Evolutionary conservation across 1,140 invertebrate genomes (phyloP).

Genomic region (Triops longicaudatus): DNA sequence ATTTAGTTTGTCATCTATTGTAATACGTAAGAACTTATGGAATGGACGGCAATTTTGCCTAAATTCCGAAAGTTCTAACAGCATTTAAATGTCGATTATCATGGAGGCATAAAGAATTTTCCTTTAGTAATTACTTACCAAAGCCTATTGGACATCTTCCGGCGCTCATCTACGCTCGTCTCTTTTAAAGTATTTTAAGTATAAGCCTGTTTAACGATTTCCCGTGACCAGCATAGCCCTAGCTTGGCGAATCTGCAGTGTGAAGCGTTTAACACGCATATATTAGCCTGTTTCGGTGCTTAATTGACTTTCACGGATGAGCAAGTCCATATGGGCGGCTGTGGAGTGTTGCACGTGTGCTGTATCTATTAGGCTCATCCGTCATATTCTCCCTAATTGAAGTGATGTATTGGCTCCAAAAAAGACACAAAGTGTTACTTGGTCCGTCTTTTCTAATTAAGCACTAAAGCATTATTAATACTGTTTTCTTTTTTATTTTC

Average conservation of each 20-base stretch:
- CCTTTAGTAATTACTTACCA: too few species aligned
- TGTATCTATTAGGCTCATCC: background rate
- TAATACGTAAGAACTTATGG: too few species aligned
- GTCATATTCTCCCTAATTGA: background rate
- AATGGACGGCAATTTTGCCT: too few species aligned
- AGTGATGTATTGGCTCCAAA: background rate
- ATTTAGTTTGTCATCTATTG: too few species aligned
- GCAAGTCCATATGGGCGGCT: slow-evolving; percentile 7
- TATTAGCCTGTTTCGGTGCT: background rate
- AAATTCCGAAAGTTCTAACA: too few species aligned
- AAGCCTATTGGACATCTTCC: too few species aligned
- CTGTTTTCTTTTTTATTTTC: background rate
- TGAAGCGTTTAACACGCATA: slow-evolving; percentile 1
- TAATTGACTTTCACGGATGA: slow-evolving; percentile 10
- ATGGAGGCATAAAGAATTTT: too few species aligned
- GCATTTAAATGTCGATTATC: too few species aligned
- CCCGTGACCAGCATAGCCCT: background rate
- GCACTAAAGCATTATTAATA: too few species aligned
- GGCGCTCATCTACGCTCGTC: too few species aligned
- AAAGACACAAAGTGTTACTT: background rate
- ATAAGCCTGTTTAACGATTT: background rate
- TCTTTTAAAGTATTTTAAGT: background rate
- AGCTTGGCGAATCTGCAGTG: background rate
- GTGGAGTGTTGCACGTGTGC: slow-evolving; percentile 6
- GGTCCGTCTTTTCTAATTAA: too few species aligned